These are phyloP conservation scores for Dasypolia templi DNA, from an alignment of 2,888 invertebrate species.

Conservation along the genomic window DNA sequence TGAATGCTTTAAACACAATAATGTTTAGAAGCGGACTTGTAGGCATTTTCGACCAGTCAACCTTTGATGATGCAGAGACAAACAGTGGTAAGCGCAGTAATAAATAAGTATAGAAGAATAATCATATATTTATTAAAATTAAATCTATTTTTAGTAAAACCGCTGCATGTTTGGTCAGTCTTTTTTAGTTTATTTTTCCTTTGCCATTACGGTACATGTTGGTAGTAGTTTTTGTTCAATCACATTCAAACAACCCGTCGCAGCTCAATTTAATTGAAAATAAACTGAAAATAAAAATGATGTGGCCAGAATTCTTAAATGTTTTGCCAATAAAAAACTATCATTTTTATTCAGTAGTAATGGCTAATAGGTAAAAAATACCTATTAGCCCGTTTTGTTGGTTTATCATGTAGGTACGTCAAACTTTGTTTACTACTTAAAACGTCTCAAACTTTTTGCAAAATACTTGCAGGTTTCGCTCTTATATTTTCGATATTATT, in stretches of 20 bases:
- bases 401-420: background rate
- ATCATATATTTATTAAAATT: no score
- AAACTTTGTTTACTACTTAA: background rate
- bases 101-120: no score
- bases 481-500: background rate
- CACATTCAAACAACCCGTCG: background rate
- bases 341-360: no score
- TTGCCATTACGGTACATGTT: background rate
- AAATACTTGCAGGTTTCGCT: background rate
- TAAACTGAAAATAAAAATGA: constrained; percentile 6
- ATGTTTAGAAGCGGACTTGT: background rate
- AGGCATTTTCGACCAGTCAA: background rate
- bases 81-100: background rate
- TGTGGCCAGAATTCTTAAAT: background rate
- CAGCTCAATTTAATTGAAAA: constrained; percentile 21
- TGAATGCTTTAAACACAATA: background rate
- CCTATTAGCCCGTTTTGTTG: background rate
- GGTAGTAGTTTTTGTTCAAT: constrained; percentile 2
- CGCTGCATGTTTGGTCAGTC: background rate
- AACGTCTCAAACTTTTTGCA: background rate
- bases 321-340: no score
- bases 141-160: background rate
- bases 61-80: background rate
- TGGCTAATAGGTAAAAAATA: no score
- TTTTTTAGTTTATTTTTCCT: background rate